Conservation (phyloP, 2,888 invertebrate genomes). For the Andrena bicolor region DNA sequence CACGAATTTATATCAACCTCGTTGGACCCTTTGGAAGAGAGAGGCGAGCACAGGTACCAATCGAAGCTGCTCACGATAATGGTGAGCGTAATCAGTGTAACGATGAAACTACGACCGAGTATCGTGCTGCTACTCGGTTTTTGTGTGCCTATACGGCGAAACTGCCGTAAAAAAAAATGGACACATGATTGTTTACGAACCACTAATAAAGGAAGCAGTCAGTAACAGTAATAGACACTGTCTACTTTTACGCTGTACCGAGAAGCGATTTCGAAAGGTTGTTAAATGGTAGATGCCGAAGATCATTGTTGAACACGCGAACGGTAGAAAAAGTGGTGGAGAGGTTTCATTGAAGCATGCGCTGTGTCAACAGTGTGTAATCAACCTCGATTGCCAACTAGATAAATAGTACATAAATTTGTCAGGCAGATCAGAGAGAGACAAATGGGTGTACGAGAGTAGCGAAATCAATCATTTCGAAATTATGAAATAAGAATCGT, state of each 20-base stretch:
- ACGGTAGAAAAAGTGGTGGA: slow-evolving; percentile 1
- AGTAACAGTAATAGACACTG: slow-evolving; percentile 35
- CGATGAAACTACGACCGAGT: slow-evolving; percentile 12
- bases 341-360: background rate
- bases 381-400: background rate
- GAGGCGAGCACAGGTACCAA: background rate
- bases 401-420: no score
- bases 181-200: slow-evolving; percentile 21
- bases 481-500: no score
- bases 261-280: slow-evolving; percentile 27
- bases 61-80: background rate
- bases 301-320: slow-evolving; percentile 25
- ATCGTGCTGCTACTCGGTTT: slow-evolving; percentile 21
- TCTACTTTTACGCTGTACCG: background rate
- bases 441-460: no score
- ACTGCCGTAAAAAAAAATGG: slow-evolving; percentile 33
- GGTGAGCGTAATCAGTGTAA: slow-evolving; percentile 36
- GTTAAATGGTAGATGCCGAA: slow-evolving; percentile 5
- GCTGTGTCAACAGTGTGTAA: slow-evolving; percentile 1
- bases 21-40: background rate
- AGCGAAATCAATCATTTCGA: no score
- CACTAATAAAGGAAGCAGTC: slow-evolving; percentile 27
- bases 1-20: background rate
- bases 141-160: slow-evolving; percentile 12
- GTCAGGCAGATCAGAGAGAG: no score